Conservation (phyloP, 2,113 vertebrate genomes). For the Micromys minutus region DNA sequence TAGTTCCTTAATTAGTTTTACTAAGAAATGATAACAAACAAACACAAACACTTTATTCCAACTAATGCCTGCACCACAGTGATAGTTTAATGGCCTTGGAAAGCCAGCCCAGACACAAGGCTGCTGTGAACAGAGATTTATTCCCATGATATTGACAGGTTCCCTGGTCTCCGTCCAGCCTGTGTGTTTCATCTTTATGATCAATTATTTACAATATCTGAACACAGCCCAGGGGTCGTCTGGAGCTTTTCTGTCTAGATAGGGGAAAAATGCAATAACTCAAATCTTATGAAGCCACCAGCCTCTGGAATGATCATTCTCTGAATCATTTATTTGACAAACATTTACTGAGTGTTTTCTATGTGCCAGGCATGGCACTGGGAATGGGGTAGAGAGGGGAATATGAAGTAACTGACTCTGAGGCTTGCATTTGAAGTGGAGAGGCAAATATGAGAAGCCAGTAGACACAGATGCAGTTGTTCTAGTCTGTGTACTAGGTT, state of each 20-base stretch:
- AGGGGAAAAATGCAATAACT: slow-evolving; percentile 54
- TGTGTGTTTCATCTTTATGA: slow-evolving; percentile 84
- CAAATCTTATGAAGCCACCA: slow-evolving; percentile 67
- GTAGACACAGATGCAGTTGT: neutral
- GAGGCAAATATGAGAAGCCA: neutral
- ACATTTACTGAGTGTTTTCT: slow-evolving; percentile 71
- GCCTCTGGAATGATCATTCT: slow-evolving; percentile 65
- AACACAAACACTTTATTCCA: slow-evolving; percentile 88
- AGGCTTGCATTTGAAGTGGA: neutral
- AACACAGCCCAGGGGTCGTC: slow-evolving; percentile 77
- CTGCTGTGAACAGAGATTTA: slow-evolving; percentile 79
- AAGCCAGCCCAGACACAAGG: slow-evolving; percentile 77
- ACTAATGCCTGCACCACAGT: slow-evolving; percentile 82
- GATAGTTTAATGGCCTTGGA: slow-evolving; percentile 84
- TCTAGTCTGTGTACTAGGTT: neutral
- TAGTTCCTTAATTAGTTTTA: slow-evolving; percentile 91
- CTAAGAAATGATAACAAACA: slow-evolving; percentile 90
- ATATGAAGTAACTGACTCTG: neutral
- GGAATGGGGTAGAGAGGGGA: neutral
- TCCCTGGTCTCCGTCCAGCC: slow-evolving; percentile 81
- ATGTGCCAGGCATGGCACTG: slow-evolving; percentile 4
- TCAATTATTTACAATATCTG: slow-evolving; percentile 88
- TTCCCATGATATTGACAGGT: slow-evolving; percentile 81
- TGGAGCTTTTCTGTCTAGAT: slow-evolving; percentile 81
- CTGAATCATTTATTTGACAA: slow-evolving; percentile 78